Base-by-base conservation (phyloP, 2,113 vertebrate species). In the Triplophysa rosa region DNA sequence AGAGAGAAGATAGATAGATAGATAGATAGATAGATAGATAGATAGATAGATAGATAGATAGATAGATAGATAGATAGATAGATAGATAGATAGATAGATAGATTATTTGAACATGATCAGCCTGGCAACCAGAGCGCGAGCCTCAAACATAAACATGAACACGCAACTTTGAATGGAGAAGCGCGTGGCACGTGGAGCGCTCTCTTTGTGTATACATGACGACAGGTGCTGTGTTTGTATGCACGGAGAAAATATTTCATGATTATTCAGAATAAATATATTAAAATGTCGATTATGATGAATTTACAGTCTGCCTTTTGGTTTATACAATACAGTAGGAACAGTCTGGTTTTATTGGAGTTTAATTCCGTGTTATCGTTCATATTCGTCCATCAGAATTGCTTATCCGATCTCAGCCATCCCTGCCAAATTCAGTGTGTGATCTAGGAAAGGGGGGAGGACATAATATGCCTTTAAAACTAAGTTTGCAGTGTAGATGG, bases 401-500 rank as follows among this genome's bases (percentile, higher is more conserved):
- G 23, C 61, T 71, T 81, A 80, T 84, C 80, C 80, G 75, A 77
- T 78, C 78, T 87, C 79, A 81, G 80, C 85, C 84, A 85, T 85
- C 84, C 84, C 64, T 83, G 88, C 88, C 85, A 83, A 80, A 82
- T 77, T 86, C 79, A 80, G 80, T 80, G 83, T 82, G 82, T 85
- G 88, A 83, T 80, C 86, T 72, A 83, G 74, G 86, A 86, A 65
- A 54, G 45, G 42, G 72, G 73, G 73, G 33, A 52, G 84, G 80
- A 84, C 87, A 84, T 67, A 67, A 80, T 89, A 87, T 90, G 87
- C 87, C 88, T 89, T 87, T 89, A 92, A 93, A 93, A 86, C 74
- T 54, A 82, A 95, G 92, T 94, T 94, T 91, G 90, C 92, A 92
- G 94, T 92, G 92, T 93, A 94, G 94, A 94, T 95, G 93, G 95